Evolutionary conservation across 1,140 invertebrate species (phyloP), one percentile per base, ranked within the genome.

Genomic region (Lordiphosa clarofinis): DNA sequence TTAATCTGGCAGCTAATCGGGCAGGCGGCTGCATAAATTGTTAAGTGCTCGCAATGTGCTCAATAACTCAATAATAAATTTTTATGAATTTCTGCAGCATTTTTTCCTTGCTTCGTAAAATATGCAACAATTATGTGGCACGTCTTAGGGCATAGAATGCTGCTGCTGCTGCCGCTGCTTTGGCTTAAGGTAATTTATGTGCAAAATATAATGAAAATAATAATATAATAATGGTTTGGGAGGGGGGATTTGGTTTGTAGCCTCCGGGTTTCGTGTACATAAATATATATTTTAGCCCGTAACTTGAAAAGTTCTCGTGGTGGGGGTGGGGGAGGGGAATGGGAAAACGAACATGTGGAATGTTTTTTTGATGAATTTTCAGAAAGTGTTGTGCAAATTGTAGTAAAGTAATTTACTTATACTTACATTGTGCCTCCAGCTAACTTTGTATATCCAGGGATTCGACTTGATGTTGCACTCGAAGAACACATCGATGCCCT

Each of bases 381-480:
- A 12, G 9, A 46, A 46, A 31, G 31, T 46, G 43, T 31, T 13
- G 24, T 21, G 24, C 43, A 46, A 8, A 31, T 42, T 21, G 39
- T 10, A 5, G 24, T n/a, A n/a, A n/a, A n/a, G n/a, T n/a, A n/a
- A n/a, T n/a, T n/a, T n/a, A n/a, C n/a, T 2, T 52, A 39, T 54
- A 75, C 94, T 95, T 91, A 96, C 95, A 87, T 95, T 95, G 76
- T 95, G 94, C 60, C 92, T 92, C 92, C 95, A 96, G 74, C 93
- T 94, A 54, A 96, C 94, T 91, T 94, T 94, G 76, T 94, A 94
- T 38, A 95, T 94, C 94, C 94, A 95, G 0, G 96, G 96, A 90
- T 96, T 96, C 6, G 95, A 94, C 87, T 94, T 94, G 63, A 97
- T 96, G 86, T 94, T 95, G 89, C 96, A 97, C 89, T 97, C 96